These are phyloP conservation scores for Chelon auratus DNA, from an alignment of 2,797 vertebrate genomes.

Conservation along the genomic window DNA sequence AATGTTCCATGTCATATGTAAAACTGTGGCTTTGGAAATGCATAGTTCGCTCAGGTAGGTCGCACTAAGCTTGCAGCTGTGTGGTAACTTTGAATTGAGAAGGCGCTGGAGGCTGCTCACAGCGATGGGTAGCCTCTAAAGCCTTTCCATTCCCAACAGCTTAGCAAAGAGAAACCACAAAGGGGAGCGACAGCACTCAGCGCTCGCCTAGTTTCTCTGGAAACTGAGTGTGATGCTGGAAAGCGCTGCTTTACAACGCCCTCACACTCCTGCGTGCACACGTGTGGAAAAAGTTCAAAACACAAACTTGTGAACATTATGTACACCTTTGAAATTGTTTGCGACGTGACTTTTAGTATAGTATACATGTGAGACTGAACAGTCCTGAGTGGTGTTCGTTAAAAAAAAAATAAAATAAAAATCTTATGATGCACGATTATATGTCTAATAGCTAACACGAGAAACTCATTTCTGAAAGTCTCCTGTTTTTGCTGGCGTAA, in stretches of 20 bases:
- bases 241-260: slow-evolving; percentile 68
- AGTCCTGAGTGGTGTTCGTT: not conserved
- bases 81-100: slow-evolving; percentile 64
- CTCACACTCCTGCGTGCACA: slow-evolving; percentile 43
- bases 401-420: not conserved
- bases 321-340: slow-evolving; percentile 37
- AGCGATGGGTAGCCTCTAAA: slow-evolving; percentile 49
- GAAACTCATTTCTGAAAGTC: slow-evolving; percentile 2
- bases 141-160: slow-evolving; percentile 67
- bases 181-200: slow-evolving; percentile 45
- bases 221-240: slow-evolving; percentile 70
- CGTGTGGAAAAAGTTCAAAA: slow-evolving; percentile 53
- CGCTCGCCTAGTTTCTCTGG: slow-evolving; percentile 63
- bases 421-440: not conserved
- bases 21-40: slow-evolving; percentile 25
- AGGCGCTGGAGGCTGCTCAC: slow-evolving; percentile 31
- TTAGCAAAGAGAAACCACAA: slow-evolving; percentile 63
- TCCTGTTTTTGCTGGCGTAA: not conserved
- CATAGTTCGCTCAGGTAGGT: slow-evolving; percentile 26
- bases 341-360: slow-evolving; percentile 12
- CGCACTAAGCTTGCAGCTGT: slow-evolving; percentile 30
- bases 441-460: not conserved
- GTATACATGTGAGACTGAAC: not conserved
- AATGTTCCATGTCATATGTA: slow-evolving; percentile 11
- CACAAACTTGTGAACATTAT: slow-evolving; percentile 22